Percentiles rank a stretch among this genome's conserved stretches.
Evolutionary conservation across 2,888 invertebrate species (phyloP).

Genomic region (Agelastica alni): DNA sequence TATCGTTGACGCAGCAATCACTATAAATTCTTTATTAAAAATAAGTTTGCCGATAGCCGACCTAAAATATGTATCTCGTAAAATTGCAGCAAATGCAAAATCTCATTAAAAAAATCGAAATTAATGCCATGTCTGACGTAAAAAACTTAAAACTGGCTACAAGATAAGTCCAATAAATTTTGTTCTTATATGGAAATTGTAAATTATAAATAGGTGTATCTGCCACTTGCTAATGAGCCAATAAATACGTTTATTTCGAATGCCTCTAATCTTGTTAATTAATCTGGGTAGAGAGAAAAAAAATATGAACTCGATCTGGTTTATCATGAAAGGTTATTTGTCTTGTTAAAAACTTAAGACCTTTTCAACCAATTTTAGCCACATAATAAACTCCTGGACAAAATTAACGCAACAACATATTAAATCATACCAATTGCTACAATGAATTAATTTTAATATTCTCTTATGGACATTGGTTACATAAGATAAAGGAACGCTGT

Average conservation of each 20-base stretch:
- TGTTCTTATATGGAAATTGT: conserved; percentile 20
- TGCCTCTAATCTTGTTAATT: background rate
- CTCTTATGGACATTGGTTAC: too few species aligned
- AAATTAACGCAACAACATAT: too few species aligned
- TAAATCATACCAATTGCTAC: too few species aligned
- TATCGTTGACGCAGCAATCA: too few species aligned
- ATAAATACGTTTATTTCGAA: background rate
- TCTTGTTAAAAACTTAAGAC: too few species aligned
- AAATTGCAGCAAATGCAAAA: background rate
- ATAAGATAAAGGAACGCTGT: too few species aligned
- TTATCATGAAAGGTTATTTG: background rate
- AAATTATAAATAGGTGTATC: conserved; percentile 19
- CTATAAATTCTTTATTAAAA: too few species aligned
- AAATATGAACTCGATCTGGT: background rate
- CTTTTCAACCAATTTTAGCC: too few species aligned
- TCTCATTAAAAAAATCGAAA: conserved; percentile 18
- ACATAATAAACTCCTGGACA: too few species aligned
- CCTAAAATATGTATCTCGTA: background rate
- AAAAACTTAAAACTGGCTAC: background rate
- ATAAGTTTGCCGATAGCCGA: background rate
- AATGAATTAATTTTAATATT: too few species aligned
- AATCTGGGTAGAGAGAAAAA: background rate
- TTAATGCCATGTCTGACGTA: conserved; percentile 7
- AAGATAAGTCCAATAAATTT: conserved; percentile 18
- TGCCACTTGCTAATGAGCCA: conserved; percentile 5